A percentile compares a stretch with the other conserved stretches of the same genome.
Evolutionary conservation across 2,888 invertebrate species (phyloP).

Genomic region (Lithophane leautieri): DNA sequence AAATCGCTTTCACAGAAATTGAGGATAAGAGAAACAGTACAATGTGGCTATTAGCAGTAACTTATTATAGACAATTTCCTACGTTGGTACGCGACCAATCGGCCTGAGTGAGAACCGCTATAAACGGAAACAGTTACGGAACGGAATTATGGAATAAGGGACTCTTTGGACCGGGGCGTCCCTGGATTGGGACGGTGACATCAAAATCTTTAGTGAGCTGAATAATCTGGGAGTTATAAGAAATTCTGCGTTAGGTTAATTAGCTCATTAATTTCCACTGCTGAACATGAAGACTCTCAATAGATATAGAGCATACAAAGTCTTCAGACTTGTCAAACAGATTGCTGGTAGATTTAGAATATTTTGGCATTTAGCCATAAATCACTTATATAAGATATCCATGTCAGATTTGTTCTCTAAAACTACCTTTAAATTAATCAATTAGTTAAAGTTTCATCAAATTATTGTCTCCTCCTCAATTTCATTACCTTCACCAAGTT

Average conservation of each 20-base stretch:
- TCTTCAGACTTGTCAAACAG: background rate
- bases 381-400: too few species aligned
- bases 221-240: constrained; percentile 41
- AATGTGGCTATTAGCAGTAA: constrained; percentile 81
- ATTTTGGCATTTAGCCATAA: background rate
- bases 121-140: constrained; percentile 83
- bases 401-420: too few species aligned
- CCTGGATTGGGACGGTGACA: constrained; percentile 64
- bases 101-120: constrained; percentile 84
- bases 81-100: constrained; percentile 83
- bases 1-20: constrained; percentile 77
- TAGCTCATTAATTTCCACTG: background rate
- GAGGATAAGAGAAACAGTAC: constrained; percentile 78
- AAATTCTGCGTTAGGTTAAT: constrained; percentile 13
- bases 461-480: background rate
- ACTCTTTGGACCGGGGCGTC: constrained; percentile 66
- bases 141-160: constrained; percentile 77
- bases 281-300: background rate
- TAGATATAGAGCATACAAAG: fast-evolving
- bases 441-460: too few species aligned
- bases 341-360: background rate
- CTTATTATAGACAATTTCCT: constrained; percentile 85
- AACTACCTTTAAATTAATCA: background rate
- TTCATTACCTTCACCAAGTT: background rate
- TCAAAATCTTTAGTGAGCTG: constrained; percentile 37